Conservation (phyloP, 1,140 invertebrate species). For the Odontomachus brunneus region DNA sequence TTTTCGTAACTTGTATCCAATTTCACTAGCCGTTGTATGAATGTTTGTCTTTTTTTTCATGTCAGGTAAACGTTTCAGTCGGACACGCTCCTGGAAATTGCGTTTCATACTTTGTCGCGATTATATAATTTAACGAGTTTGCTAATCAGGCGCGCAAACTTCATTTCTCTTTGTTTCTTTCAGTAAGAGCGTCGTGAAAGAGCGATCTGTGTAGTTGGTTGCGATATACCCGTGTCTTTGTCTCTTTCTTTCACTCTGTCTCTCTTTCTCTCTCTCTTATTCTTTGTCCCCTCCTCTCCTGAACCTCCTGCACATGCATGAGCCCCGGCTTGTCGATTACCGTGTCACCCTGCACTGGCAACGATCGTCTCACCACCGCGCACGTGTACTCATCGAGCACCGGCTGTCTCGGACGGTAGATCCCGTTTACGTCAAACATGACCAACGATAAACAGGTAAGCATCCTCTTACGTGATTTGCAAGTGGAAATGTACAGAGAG, state of each 20-base stretch:
- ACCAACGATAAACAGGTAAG: conserved; percentile 84
- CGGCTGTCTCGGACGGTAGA: conserved; percentile 34
- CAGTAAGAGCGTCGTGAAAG: conserved; percentile 74
- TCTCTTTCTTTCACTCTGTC: neutral
- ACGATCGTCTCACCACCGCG: conserved; percentile 57
- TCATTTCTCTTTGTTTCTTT: conserved; percentile 76
- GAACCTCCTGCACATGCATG: conserved; percentile 79
- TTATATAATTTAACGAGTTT: conserved; percentile 34
- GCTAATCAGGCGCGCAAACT: conserved; percentile 46
- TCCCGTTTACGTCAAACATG: conserved; percentile 77
- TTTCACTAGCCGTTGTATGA: neutral
- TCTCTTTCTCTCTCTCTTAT: neutral
- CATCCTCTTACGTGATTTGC: conserved; percentile 24
- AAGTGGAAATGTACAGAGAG: too few species aligned
- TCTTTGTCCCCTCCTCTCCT: conserved; percentile 58
- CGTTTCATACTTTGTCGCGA: conserved; percentile 23
- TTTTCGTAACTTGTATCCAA: neutral
- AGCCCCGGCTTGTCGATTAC: conserved; percentile 78
- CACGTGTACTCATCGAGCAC: conserved; percentile 60
- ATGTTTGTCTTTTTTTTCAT: neutral
- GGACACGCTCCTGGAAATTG: neutral
- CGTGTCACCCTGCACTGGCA: conserved; percentile 66
- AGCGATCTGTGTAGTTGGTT: conserved; percentile 71
- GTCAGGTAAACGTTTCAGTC: neutral
- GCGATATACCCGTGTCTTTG: conserved; percentile 27